phyloP scores from a whole-genome alignment of 1,140 invertebrate genomes.

The Lethrus apterus region DNA sequence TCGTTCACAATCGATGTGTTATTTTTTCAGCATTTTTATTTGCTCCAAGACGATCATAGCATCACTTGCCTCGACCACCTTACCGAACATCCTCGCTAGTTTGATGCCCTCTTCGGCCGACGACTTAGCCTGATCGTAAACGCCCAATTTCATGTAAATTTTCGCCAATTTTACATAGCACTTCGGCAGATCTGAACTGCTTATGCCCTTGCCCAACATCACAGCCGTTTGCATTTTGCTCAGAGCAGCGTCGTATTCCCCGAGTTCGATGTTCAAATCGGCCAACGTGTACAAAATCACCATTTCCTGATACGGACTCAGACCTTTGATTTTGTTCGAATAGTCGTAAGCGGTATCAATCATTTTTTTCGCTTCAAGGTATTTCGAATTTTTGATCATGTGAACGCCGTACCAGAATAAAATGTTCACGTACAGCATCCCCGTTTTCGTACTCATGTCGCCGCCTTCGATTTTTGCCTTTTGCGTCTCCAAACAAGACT shows the following conservation, averaged over 20 bases:
- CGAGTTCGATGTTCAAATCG: conserved; percentile 35
- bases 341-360: conserved; percentile 35
- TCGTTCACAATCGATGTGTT: too few species aligned
- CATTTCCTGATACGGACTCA: conserved; percentile 37
- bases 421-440: conserved; percentile 36
- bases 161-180: conserved; percentile 35
- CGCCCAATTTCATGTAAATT: conserved; percentile 34
- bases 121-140: conserved; percentile 26
- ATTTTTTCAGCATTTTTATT: conserved; percentile 15
- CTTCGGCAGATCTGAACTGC: conserved; percentile 35
- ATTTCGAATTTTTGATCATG: conserved; percentile 31
- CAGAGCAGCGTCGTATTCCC: conserved; percentile 32
- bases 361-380: conserved; percentile 28
- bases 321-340: conserved; percentile 33
- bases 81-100: conserved; percentile 31
- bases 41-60: conserved; percentile 20
- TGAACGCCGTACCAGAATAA: conserved; percentile 39
- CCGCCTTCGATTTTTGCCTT: conserved; percentile 32
- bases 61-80: conserved; percentile 26
- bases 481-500: conserved; percentile 34
- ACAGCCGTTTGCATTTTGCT: conserved; percentile 35
- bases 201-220: conserved; percentile 34
- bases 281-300: conserved; percentile 35
- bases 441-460: conserved; percentile 33
- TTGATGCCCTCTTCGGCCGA: conserved; percentile 30